phyloP scores from a whole-genome alignment of 2,797 vertebrate species.

The Danio kyathit region DNA sequence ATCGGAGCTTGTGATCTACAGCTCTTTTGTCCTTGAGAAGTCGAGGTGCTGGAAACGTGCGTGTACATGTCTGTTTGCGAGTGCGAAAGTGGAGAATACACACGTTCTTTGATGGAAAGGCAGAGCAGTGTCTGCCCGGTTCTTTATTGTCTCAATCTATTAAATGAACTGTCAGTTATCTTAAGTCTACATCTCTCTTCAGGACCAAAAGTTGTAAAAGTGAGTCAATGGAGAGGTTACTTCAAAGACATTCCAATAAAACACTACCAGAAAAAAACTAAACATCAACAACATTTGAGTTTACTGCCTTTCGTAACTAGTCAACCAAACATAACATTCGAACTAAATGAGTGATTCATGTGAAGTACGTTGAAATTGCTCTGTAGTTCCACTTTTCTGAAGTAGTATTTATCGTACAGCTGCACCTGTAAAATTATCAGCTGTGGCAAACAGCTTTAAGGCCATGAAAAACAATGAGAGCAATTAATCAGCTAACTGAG shows the following conservation, averaged over 20 bases:
- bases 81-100: background rate
- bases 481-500: conserved; percentile 56
- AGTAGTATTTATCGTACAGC: conserved; percentile 19
- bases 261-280: background rate
- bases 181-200: conserved; percentile 45
- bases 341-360: background rate
- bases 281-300: background rate
- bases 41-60: conserved; percentile 17
- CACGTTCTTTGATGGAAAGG: conserved; percentile 48
- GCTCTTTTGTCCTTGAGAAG: conserved; percentile 62
- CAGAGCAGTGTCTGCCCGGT: conserved; percentile 53
- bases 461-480: conserved; percentile 48
- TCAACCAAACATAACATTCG: background rate
- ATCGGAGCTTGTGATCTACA: conserved; percentile 45
- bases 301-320: background rate
- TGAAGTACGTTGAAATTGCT: conserved; percentile 1
- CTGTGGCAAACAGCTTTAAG: conserved; percentile 49
- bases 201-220: conserved; percentile 32
- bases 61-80: conserved; percentile 32
- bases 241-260: conserved; percentile 25
- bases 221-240: conserved; percentile 11
- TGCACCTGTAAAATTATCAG: conserved; percentile 33
- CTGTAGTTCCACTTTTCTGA: background rate
- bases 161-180: conserved; percentile 70
- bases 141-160: conserved; percentile 67